Conservation (phyloP, 2,113 vertebrate species). For the Eudyptes chrysolophus region DNA sequence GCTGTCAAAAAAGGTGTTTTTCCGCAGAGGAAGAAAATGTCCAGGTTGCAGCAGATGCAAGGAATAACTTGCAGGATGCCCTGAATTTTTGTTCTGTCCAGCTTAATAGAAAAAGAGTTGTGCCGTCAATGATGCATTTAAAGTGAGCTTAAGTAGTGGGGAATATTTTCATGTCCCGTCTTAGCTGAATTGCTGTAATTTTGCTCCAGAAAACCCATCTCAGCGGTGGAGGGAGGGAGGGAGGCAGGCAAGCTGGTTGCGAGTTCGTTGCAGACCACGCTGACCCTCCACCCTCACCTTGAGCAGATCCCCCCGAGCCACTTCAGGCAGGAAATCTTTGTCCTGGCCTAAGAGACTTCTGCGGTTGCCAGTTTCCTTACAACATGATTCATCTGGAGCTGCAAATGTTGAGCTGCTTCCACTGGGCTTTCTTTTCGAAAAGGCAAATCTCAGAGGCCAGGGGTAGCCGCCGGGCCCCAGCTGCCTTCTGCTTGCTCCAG, state of each 20-base stretch:
- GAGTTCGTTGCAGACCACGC: rapidly evolving
- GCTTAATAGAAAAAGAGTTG: background rate
- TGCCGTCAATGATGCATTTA: background rate
- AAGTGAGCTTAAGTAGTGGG: background rate
- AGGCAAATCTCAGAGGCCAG: background rate
- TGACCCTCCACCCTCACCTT: background rate
- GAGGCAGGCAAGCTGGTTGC: background rate
- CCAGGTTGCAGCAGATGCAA: background rate
- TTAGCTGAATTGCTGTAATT: background rate
- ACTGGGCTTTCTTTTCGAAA: background rate
- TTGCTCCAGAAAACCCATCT: background rate
- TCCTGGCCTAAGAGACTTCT: background rate
- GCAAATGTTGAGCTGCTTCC: background rate
- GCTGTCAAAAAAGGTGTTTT: background rate
- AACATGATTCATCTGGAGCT: background rate
- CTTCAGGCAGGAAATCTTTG: background rate
- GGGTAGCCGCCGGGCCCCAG: background rate
- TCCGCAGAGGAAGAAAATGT: background rate
- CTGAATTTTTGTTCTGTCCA: background rate
- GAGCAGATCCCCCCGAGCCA: background rate
- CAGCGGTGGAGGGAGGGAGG: background rate
- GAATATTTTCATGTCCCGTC: background rate
- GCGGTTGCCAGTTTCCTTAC: background rate
- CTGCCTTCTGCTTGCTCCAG: background rate
- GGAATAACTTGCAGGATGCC: background rate